phyloP scores from a whole-genome alignment of 1,140 invertebrate species.

The Phocides pigmalion region DNA sequence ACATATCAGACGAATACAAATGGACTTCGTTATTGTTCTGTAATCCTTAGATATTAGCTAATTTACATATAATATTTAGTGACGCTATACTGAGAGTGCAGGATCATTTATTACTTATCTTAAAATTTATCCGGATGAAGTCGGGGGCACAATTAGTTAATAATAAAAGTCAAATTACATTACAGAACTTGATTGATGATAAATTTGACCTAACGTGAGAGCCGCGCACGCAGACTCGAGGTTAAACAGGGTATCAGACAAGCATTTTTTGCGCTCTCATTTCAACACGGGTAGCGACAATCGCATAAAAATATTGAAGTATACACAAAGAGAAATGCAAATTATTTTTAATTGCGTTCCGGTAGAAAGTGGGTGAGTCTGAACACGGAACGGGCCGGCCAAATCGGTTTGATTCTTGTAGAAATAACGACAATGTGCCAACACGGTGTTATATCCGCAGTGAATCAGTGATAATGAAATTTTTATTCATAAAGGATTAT shows the following conservation, averaged over 20 bases:
- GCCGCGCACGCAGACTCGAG: background rate
- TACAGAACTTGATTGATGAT: background rate
- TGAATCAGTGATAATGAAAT: slow-evolving; percentile 12
- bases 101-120: too few species aligned
- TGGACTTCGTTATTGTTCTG: too few species aligned
- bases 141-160: too few species aligned
- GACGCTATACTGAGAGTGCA: too few species aligned
- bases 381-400: slow-evolving; percentile 55
- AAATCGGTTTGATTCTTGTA: slow-evolving; percentile 57
- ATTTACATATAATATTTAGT: too few species aligned
- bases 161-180: background rate
- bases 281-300: slow-evolving; percentile 32
- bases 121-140: too few species aligned
- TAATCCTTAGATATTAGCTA: too few species aligned
- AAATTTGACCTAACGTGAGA: background rate
- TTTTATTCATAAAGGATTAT: background rate
- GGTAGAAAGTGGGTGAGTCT: slow-evolving; percentile 77
- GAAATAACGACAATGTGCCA: slow-evolving; percentile 61
- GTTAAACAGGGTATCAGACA: background rate
- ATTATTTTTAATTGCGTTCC: slow-evolving; percentile 76
- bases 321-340: slow-evolving; percentile 71
- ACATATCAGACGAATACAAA: too few species aligned
- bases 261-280: slow-evolving; percentile 30
- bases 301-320: slow-evolving; percentile 28
- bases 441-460: slow-evolving; percentile 44